These are phyloP conservation scores for Candidula unifasciata DNA, from an alignment of 2,888 invertebrate species.

Conservation along the genomic window DNA sequence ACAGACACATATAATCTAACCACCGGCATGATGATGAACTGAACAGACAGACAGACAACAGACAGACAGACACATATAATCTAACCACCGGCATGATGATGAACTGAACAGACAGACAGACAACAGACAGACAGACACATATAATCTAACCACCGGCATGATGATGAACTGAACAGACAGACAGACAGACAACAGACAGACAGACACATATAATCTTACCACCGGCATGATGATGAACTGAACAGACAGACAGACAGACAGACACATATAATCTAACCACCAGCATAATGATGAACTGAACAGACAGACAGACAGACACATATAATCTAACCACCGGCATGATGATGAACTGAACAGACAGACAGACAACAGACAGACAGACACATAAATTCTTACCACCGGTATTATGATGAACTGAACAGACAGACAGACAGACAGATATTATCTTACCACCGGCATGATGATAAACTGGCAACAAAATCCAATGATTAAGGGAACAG, in stretches of 20 bases:
- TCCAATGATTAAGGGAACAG: constrained; percentile 72
- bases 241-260: neutral
- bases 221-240: no score
- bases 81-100: no score
- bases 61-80: neutral
- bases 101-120: neutral
- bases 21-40: no score
- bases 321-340: neutral
- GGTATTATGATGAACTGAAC: neutral
- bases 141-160: neutral
- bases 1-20: no score
- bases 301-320: neutral
- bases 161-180: neutral
- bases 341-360: neutral
- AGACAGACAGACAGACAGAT: neutral
- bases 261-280: neutral
- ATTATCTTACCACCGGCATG: constrained; percentile 73
- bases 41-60: neutral
- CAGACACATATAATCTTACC: no score
- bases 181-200: neutral
- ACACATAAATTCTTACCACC: no score
- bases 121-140: neutral
- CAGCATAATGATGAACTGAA: no score
- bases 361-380: neutral
- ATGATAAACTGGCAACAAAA: constrained; percentile 75